phyloP scores from a whole-genome alignment of 1,140 invertebrate genomes.

The Sitobion miscanthi region DNA sequence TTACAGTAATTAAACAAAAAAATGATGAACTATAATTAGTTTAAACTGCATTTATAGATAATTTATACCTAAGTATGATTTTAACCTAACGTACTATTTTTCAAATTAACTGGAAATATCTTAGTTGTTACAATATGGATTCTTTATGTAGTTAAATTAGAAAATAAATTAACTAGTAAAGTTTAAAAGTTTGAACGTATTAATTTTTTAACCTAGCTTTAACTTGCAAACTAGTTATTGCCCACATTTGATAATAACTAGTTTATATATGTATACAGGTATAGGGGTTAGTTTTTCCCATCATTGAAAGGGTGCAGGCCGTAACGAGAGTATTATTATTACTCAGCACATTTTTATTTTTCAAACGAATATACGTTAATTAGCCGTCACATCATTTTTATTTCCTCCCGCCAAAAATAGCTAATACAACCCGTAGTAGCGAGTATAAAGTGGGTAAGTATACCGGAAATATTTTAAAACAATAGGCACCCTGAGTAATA shows the following conservation, averaged over 20 bases:
- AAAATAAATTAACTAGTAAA: too few relatives aligned
- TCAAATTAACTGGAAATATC: neutral
- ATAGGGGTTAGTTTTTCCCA: neutral
- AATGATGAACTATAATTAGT: neutral
- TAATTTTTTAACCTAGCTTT: too few relatives aligned
- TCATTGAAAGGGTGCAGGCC: neutral
- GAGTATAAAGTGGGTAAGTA: neutral
- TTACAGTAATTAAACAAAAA: neutral
- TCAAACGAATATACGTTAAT: constrained; percentile 33
- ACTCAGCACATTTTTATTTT: constrained; percentile 36
- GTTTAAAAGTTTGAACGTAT: too few relatives aligned
- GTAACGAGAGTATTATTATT: neutral
- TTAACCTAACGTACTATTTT: neutral
- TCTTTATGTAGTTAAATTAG: too few relatives aligned
- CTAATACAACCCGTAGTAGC: neutral
- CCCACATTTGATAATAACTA: too few relatives aligned
- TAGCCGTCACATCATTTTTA: constrained; percentile 16
- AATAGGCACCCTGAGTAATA: constrained; percentile 13
- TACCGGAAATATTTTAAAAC: constrained; percentile 27
- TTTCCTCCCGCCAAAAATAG: neutral
- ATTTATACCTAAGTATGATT: neutral
- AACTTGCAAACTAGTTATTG: too few relatives aligned
- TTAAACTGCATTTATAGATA: neutral
- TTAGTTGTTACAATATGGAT: too few relatives aligned
- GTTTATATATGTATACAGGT: too few relatives aligned